Conservation (phyloP, 2,797 vertebrate species). For the Eulemur coronatus region DNA sequence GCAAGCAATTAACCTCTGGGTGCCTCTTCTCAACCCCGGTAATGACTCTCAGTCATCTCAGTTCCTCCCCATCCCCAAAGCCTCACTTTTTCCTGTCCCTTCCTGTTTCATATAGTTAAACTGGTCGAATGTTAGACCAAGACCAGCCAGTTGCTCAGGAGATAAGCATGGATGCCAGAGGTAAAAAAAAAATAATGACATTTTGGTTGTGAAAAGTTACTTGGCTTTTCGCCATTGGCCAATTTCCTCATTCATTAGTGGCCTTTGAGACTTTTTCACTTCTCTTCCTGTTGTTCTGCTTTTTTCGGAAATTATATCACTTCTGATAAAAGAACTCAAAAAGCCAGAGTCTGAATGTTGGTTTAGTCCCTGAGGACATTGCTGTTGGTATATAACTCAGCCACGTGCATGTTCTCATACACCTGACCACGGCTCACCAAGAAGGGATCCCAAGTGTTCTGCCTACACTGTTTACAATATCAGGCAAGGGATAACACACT, state of each 20-base stretch:
- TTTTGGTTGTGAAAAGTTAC: slow-evolving; percentile 19
- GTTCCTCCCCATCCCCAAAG: background rate
- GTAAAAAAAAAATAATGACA: background rate
- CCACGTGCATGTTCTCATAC: rapidly evolving
- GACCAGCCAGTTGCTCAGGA: background rate
- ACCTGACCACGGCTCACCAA: background rate
- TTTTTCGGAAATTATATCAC: slow-evolving; percentile 30
- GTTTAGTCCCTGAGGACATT: background rate
- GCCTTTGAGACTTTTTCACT: background rate
- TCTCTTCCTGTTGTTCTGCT: slow-evolving; percentile 43
- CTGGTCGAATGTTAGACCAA: background rate
- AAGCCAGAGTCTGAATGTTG: background rate
- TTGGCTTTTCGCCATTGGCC: slow-evolving; percentile 1
- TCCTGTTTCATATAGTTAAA: background rate
- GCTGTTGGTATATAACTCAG: background rate
- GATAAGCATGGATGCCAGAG: background rate
- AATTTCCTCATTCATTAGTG: slow-evolving; percentile 1
- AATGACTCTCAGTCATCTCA: background rate
- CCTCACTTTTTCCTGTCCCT: background rate
- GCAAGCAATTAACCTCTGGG: background rate
- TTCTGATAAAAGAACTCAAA: slow-evolving; percentile 2
- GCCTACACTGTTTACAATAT: background rate
- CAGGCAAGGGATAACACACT: background rate
- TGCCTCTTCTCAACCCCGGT: background rate
- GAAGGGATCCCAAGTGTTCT: rapidly evolving